Evolutionary conservation across 2,888 invertebrate genomes (phyloP), one percentile per base, ranked within the genome.

Genomic region (Pheosia gnoma): DNA sequence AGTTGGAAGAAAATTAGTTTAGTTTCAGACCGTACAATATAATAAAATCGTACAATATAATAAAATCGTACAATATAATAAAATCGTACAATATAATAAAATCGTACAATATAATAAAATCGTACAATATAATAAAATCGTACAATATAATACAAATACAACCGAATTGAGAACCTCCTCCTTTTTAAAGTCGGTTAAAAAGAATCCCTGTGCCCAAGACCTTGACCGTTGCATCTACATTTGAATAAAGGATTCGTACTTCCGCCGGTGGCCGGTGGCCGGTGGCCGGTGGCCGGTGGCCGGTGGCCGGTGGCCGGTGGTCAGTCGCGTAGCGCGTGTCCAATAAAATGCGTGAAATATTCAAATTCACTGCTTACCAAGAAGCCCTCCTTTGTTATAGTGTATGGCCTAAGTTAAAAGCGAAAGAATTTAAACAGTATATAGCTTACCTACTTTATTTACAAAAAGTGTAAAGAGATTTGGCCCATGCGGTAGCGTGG

Each of bases 321-420:
- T 57, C 61, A 66, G 60, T 63, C 66, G 64, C 78, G 0, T 79
- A 81, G 86, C 86, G 85, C 89, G 83, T 80, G 79, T 83, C 68
- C 75, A 75, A 73, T 71, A 77, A 82, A 77, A 83, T 79, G 83
- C 85, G 84, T 87, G 81, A 84, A 87, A 84, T 90, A 89, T 91
- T 89, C 75, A 84, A 90, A 89, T 88, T 80, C 68, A 72, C 64
- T 75, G 76, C 71, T 75, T 78, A 25, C 25, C 25, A 25, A 25
- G 78, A 25, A 25, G 78, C 77, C 76, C 82, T 77, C 80, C 78
- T 81, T 82, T 82, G 77, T 80, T 70, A 75, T 77, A 53, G 45
- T 38, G 4, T 56, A 36, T 57, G 75, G 77, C 59, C 1, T 38
- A 81, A 83, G 71, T 63, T 59, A 74, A 0, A 58, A 47, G 47